phyloP scores from a whole-genome alignment of 2,888 invertebrate species.

The Athalia circularis region DNA sequence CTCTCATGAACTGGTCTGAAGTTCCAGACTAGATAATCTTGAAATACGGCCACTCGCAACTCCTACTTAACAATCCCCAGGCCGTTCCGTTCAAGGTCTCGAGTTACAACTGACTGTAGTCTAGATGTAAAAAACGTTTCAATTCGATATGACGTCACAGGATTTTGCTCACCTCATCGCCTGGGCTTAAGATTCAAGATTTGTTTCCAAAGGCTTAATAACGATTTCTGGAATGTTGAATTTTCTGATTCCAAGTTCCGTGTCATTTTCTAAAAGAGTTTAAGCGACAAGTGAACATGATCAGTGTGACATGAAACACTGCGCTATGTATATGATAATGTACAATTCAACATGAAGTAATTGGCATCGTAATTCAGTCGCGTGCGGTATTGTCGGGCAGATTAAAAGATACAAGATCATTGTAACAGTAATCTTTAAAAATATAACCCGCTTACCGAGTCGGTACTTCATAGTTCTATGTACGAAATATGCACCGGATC shows the following conservation, averaged over 20 bases:
- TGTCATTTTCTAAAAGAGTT: too few species aligned
- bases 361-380: slow-evolving; percentile 21
- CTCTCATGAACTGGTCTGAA: neutral
- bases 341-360: slow-evolving; percentile 4
- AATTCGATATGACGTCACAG: too few species aligned
- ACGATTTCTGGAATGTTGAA: too few species aligned
- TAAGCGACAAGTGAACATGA: too few species aligned
- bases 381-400: neutral
- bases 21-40: slow-evolving; percentile 14
- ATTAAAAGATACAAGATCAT: slow-evolving; percentile 13
- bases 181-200: too few species aligned
- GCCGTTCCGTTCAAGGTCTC: neutral
- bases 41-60: slow-evolving; percentile 8
- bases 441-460: slow-evolving; percentile 22
- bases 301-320: neutral
- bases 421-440: slow-evolving; percentile 4
- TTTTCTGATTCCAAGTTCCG: too few species aligned
- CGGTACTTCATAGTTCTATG: neutral
- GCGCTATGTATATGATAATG: neutral
- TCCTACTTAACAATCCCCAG: neutral
- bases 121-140: too few species aligned
- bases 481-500: neutral
- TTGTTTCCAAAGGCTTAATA: too few species aligned
- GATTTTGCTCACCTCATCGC: too few species aligned
- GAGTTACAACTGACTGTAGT: too few species aligned